Percentiles rank a stretch among this genome's conserved stretches.
Evolutionary conservation across 2,888 invertebrate species (phyloP).

Genomic region (Caprella mutica): DNA sequence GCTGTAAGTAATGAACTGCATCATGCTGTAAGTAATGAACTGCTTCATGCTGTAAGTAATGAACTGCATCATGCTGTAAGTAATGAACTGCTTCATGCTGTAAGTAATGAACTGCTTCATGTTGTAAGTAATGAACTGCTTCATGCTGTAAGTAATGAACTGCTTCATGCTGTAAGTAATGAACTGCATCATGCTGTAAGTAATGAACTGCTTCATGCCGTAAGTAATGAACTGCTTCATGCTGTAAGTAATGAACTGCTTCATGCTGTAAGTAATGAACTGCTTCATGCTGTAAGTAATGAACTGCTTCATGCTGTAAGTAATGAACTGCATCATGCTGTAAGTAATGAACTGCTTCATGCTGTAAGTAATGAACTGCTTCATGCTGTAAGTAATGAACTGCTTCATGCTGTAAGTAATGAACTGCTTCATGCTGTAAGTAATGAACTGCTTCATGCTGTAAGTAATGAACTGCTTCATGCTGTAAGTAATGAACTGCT

Average conservation of each 20-base stretch:
- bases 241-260: background rate
- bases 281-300: too few species aligned
- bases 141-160: background rate
- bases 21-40: background rate
- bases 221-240: background rate
- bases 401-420: too few species aligned
- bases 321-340: too few species aligned
- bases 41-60: background rate
- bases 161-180: background rate
- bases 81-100: background rate
- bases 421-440: too few species aligned
- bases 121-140: background rate
- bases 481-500: too few species aligned
- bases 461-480: too few species aligned
- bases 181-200: background rate
- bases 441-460: too few species aligned
- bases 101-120: background rate
- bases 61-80: background rate
- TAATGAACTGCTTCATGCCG: background rate
- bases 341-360: too few species aligned
- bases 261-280: too few species aligned
- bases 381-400: too few species aligned
- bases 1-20: slow-evolving; percentile 35
- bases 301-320: too few species aligned
- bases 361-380: too few species aligned